A percentile compares a stretch with the other conserved stretches of the same genome.
These are phyloP conservation scores for Rhyzopertha dominica DNA, from an alignment of 1,140 invertebrate genomes.

Conservation along the genomic window DNA sequence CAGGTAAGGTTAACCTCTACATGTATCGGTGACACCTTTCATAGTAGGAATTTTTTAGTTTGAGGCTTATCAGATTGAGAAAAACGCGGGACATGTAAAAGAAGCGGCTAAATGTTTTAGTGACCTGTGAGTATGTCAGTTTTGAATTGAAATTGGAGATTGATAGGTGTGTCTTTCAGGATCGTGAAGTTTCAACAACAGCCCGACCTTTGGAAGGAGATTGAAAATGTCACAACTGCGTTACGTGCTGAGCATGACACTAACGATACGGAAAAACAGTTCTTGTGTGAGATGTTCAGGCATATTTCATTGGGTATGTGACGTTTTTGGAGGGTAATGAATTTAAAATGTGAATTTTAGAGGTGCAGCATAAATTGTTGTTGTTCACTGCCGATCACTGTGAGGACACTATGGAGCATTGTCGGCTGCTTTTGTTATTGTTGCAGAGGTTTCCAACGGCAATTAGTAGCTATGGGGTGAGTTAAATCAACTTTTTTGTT, in stretches of 20 bases:
- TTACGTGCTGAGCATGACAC: slow-evolving; percentile 56
- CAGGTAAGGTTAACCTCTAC: slow-evolving; percentile 52
- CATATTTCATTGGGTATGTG: slow-evolving; percentile 37
- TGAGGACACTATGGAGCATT: slow-evolving; percentile 83
- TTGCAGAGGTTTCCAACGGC: slow-evolving; percentile 76
- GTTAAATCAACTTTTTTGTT: slow-evolving; percentile 20
- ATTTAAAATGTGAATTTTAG: slow-evolving; percentile 50
- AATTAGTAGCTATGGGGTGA: slow-evolving; percentile 69
- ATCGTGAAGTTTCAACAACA: slow-evolving; percentile 48
- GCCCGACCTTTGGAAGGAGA: slow-evolving; percentile 70
- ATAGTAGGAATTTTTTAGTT: slow-evolving; percentile 49
- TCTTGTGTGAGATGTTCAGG: slow-evolving; percentile 51
- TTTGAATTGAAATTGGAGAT: slow-evolving; percentile 16
- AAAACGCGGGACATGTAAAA: slow-evolving; percentile 68
- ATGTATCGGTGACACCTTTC: slow-evolving; percentile 7
- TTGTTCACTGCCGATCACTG: slow-evolving; percentile 78
- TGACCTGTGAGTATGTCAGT: slow-evolving; percentile 44
- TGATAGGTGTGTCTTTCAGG: slow-evolving; percentile 23
- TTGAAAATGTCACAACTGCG: slow-evolving; percentile 70
- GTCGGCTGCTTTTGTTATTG: slow-evolving; percentile 69
- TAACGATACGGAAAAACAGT: slow-evolving; percentile 49
- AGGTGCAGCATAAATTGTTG: slow-evolving; percentile 70
- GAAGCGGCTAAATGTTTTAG: slow-evolving; percentile 81
- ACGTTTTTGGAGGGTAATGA: neutral
- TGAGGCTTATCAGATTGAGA: slow-evolving; percentile 78